phyloP scores from a whole-genome alignment of 2,113 vertebrate species.

The Ahaetulla prasina region DNA sequence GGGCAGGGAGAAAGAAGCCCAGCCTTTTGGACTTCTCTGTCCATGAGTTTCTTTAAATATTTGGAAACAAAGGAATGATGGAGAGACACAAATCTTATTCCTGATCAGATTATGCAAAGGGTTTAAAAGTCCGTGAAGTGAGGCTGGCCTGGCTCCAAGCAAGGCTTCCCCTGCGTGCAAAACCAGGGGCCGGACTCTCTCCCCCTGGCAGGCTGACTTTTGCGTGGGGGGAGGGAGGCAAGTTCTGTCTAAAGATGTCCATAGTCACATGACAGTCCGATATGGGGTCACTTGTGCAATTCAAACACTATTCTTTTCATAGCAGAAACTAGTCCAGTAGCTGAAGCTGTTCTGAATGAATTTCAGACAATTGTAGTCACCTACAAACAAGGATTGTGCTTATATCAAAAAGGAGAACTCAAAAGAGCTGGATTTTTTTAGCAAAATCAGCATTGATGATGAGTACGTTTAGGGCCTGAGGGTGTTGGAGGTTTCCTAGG shows the following conservation, averaged over 20 bases:
- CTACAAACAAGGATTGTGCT: slow-evolving; percentile 9
- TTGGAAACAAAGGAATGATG: background rate
- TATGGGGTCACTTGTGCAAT: background rate
- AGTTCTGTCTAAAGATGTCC: background rate
- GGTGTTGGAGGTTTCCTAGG: background rate
- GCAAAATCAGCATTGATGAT: slow-evolving; percentile 28
- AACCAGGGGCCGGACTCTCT: background rate
- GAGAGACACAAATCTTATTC: background rate
- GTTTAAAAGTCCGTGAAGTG: background rate
- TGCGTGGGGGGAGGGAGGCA: background rate
- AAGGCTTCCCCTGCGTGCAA: background rate
- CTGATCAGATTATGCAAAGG: background rate
- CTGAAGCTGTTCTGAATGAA: background rate
- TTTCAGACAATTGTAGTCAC: slow-evolving; percentile 26
- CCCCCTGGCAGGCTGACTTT: no score
- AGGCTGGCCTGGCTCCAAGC: background rate
- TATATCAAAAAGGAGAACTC: slow-evolving; percentile 6
- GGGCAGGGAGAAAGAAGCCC: background rate
- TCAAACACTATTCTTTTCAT: background rate
- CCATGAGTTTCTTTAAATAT: background rate
- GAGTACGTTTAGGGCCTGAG: background rate
- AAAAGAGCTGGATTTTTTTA: slow-evolving; percentile 33
- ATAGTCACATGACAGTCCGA: background rate
- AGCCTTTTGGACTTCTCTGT: background rate
- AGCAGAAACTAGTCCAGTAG: background rate